phyloP scores from a whole-genome alignment of 2,888 invertebrate genomes.

The Xiphydria camelus region DNA sequence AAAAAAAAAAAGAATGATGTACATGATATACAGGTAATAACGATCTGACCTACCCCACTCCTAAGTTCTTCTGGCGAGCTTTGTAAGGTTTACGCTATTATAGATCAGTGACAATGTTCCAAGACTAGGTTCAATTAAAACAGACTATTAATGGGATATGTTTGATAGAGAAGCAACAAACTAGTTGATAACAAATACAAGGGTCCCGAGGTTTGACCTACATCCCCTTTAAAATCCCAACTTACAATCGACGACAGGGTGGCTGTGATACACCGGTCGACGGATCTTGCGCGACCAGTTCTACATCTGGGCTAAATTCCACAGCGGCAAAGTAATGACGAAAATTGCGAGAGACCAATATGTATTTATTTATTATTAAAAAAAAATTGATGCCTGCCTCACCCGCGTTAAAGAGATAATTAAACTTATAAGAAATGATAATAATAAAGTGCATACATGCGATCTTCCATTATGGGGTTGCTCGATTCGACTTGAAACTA shows the following conservation, averaged over 20 bases:
- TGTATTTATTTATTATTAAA: slow-evolving; percentile 19
- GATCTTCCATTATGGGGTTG: slow-evolving; percentile 53
- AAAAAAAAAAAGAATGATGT: no score
- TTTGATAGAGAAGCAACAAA: no score
- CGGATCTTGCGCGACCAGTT: slow-evolving; percentile 45
- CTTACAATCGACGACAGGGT: slow-evolving; percentile 45
- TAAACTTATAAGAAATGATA: slow-evolving; percentile 13
- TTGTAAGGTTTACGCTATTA: no score
- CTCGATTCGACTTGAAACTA: slow-evolving; percentile 38
- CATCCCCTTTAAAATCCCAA: slow-evolving; percentile 22
- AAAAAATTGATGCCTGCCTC: slow-evolving; percentile 12
- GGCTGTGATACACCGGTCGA: slow-evolving; percentile 32
- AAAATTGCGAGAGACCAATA: slow-evolving; percentile 23
- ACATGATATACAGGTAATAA: no score
- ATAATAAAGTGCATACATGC: slow-evolving; percentile 53
- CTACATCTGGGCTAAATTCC: slow-evolving; percentile 50
- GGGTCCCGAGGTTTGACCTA: no score
- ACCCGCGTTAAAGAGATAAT: slow-evolving; percentile 21
- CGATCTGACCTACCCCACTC: no score
- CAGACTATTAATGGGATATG: no score
- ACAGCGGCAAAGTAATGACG: slow-evolving; percentile 38
- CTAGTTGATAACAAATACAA: no score
- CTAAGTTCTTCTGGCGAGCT: no score
- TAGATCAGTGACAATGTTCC: no score
- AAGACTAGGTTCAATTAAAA: no score